Conservation (phyloP, 2,797 vertebrate genomes). For the Heterohyrax brucei region DNA sequence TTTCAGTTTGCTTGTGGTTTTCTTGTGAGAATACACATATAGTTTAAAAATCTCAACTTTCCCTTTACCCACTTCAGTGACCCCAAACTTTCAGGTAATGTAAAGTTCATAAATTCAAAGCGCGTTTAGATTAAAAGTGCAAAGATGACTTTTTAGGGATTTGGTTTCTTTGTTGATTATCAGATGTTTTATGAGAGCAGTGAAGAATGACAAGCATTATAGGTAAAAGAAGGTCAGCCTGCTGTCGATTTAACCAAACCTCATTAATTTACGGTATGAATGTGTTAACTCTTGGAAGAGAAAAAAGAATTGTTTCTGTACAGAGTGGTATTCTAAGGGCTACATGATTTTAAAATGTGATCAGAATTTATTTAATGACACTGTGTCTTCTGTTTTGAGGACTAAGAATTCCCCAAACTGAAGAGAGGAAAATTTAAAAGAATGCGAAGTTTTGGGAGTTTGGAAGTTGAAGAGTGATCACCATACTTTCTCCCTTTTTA, state of each 20-base stretch:
- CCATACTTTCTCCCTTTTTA: background rate
- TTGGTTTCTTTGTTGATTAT: conserved; percentile 53
- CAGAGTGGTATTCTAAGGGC: background rate
- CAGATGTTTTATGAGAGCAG: conserved; percentile 58
- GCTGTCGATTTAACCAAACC: background rate
- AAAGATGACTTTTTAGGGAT: conserved; percentile 55
- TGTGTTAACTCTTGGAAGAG: conserved; percentile 13
- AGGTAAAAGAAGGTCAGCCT: background rate
- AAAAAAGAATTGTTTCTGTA: conserved; percentile 37
- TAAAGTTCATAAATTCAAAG: conserved; percentile 60
- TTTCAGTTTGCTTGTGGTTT: conserved; percentile 86
- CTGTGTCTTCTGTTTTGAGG: conserved; percentile 37
- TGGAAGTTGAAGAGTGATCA: conserved; percentile 31
- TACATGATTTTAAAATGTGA: conserved; percentile 61
- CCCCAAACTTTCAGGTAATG: conserved; percentile 60
- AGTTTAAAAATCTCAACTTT: conserved; percentile 86
- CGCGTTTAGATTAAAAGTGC: conserved; percentile 33
- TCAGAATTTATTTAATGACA: conserved; percentile 44
- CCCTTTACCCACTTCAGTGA: conserved; percentile 79
- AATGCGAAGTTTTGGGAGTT: conserved; percentile 54
- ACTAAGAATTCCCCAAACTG: conserved; percentile 13
- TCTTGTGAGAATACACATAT: conserved; percentile 78
- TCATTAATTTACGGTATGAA: conserved; percentile 6
- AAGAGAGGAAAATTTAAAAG: conserved; percentile 15
- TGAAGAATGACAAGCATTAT: background rate